Evolutionary conservation across 2,888 invertebrate genomes (phyloP).

Genomic region (Leptopilina drosophilae): DNA sequence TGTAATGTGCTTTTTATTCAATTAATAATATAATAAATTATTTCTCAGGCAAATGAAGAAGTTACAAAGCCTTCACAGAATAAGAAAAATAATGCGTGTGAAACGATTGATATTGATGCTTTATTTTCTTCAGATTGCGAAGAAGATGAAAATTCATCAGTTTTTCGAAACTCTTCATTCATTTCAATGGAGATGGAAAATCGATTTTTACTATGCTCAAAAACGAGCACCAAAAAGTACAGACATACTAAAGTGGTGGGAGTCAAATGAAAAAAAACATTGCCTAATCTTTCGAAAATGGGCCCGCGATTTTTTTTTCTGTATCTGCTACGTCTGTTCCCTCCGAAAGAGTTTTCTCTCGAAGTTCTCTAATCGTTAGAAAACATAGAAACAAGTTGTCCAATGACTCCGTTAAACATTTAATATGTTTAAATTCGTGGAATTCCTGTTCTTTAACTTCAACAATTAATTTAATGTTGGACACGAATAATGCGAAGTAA

Average conservation of each 20-base stretch:
- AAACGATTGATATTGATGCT: not conserved
- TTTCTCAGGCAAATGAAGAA: not conserved
- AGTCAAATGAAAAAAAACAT: not conserved
- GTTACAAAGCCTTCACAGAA: not conserved
- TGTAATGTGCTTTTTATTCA: too few species aligned
- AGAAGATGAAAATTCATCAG: not conserved
- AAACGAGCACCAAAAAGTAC: not conserved
- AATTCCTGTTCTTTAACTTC: not conserved
- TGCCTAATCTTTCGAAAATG: constrained; percentile 7
- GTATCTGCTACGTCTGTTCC: constrained; percentile 20
- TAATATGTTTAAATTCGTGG: constrained; percentile 30
- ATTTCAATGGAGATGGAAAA: not conserved
- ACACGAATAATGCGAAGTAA: not conserved
- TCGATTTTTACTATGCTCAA: constrained; percentile 15
- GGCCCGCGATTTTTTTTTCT: constrained; percentile 19
- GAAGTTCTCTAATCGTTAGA: constrained; percentile 2
- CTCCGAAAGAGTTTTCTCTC: constrained; percentile 4
- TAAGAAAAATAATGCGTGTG: not conserved
- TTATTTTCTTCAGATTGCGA: not conserved
- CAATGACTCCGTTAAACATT: not conserved
- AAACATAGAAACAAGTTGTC: constrained; percentile 24
- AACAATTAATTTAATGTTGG: not conserved
- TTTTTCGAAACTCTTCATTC: not conserved
- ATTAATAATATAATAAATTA: too few species aligned
- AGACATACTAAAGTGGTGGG: constrained; percentile 26